phyloP scores from a whole-genome alignment of 2,888 invertebrate genomes.

The Drosophila paranaensis region DNA sequence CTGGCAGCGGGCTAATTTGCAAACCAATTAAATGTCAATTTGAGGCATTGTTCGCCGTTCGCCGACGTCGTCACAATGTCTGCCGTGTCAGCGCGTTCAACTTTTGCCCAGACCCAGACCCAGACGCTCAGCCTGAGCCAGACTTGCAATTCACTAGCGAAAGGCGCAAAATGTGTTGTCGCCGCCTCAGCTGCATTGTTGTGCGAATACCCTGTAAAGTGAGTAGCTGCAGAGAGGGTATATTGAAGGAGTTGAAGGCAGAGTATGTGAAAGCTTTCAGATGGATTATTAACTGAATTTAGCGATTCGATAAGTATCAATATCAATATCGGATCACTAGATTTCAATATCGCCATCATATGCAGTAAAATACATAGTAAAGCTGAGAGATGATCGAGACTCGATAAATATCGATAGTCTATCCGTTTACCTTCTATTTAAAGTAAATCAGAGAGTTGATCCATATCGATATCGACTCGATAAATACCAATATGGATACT shows the following conservation, averaged over 20 bases:
- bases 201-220: constrained; percentile 3
- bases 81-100: constrained; percentile 60
- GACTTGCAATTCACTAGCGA: constrained; percentile 14
- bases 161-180: constrained; percentile 38
- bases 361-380: too few species aligned
- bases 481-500: too few species aligned
- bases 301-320: background rate
- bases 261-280: background rate
- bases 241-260: background rate
- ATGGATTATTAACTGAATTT: background rate
- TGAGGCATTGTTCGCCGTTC: constrained; percentile 73
- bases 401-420: too few species aligned
- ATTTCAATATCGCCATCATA: too few species aligned
- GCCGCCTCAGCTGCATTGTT: constrained; percentile 34
- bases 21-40: constrained; percentile 83
- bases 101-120: constrained; percentile 27
- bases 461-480: too few species aligned
- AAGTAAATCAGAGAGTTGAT: too few species aligned
- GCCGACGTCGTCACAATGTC: constrained; percentile 55
- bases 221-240: background rate
- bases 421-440: too few species aligned
- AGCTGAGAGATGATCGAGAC: too few species aligned
- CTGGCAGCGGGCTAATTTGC: constrained; percentile 76
- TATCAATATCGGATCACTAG: too few species aligned
- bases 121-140: constrained; percentile 4